Conservation (phyloP, 2,113 vertebrate species). For the Struthidea cinerea region DNA sequence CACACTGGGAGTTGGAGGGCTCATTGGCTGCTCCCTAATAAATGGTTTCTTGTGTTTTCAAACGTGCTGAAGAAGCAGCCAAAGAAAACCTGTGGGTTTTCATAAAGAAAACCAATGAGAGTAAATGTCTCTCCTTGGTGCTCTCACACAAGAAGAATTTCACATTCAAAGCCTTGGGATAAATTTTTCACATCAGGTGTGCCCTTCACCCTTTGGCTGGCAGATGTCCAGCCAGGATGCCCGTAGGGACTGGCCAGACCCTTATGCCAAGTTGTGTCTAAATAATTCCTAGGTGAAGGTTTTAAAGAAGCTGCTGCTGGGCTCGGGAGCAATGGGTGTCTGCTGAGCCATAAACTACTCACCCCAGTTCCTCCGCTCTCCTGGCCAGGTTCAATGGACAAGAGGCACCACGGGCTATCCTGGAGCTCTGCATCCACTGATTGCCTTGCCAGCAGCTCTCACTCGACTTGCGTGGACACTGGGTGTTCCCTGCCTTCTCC, state of each 20-base stretch:
- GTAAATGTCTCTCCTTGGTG: not conserved
- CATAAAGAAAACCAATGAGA: not conserved
- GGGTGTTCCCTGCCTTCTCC: not conserved
- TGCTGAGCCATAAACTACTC: not conserved
- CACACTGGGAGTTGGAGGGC: not conserved
- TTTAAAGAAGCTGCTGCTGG: not conserved
- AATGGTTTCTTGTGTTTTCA: slow-evolving; percentile 10
- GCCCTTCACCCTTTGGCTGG: not conserved
- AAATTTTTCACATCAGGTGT: not conserved
- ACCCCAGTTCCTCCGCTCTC: not conserved
- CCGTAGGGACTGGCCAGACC: not conserved
- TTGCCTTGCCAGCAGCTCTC: not conserved
- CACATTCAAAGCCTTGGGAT: not conserved
- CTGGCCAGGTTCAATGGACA: not conserved
- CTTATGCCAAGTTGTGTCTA: accelerated
- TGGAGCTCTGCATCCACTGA: not conserved
- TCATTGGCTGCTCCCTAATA: not conserved
- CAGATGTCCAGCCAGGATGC: not conserved
- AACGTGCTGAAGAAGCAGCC: not conserved
- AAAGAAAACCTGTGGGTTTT: slow-evolving; percentile 21
- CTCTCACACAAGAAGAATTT: not conserved
- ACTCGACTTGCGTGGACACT: not conserved
- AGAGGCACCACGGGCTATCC: accelerated
- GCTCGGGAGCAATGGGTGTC: not conserved
- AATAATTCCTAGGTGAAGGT: not conserved